These are phyloP conservation scores for Enhydra lutris DNA, from an alignment of 2,113 vertebrate genomes.

Conservation along the genomic window DNA sequence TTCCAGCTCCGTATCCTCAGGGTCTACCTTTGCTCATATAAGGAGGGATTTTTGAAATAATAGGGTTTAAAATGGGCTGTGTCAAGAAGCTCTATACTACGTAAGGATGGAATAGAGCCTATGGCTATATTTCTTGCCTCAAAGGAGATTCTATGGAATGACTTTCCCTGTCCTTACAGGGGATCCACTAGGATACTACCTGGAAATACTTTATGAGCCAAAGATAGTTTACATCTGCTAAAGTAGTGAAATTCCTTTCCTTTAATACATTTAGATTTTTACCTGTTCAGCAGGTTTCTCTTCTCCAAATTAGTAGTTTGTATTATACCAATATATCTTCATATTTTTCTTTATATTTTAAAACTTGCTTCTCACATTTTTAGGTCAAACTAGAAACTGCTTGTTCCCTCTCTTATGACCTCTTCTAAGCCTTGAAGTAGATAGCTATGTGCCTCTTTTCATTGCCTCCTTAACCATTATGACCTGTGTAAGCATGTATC, in stretches of 20 bases:
- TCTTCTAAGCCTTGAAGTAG: neutral
- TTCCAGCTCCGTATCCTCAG: neutral
- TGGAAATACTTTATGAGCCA: neutral
- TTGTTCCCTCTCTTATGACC: neutral
- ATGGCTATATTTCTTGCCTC: neutral
- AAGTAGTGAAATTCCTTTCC: neutral
- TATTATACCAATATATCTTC: neutral
- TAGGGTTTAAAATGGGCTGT: neutral
- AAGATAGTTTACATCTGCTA: neutral
- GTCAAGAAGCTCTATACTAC: neutral
- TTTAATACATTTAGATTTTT: conserved; percentile 40
- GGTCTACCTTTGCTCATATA: neutral
- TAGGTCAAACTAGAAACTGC: conserved; percentile 3
- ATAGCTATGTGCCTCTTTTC: neutral
- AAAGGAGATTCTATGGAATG: neutral
- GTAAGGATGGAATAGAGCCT: neutral
- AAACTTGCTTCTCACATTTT: neutral
- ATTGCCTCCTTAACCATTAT: neutral
- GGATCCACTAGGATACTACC: neutral
- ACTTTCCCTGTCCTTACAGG: neutral
- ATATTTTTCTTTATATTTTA: conserved; percentile 28
- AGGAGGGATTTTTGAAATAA: neutral
- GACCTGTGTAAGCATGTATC: neutral
- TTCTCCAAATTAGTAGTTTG: conserved; percentile 40
- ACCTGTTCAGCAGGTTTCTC: conserved; percentile 22